Evolutionary conservation across 2,888 invertebrate genomes (phyloP), one percentile per base, ranked within the genome.

Genomic region (Ceriagrion tenellum): DNA sequence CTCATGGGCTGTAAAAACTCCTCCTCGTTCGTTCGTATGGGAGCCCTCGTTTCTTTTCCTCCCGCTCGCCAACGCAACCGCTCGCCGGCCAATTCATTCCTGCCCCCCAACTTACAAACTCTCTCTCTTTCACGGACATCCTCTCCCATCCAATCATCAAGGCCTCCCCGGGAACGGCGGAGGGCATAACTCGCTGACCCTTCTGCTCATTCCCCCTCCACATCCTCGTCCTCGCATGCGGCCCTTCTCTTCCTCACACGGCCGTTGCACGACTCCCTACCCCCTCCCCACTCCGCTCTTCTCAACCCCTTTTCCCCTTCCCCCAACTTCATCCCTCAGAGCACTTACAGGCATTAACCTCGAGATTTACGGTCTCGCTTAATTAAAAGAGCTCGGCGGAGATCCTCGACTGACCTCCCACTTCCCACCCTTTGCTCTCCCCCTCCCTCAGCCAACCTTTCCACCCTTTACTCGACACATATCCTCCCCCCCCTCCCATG

Each of bases 351-450:
- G 91, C 91, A 91, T 91, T 91, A 91, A 91, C 63, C 91, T 91
- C 91, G 91, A 91, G 91, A 91, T 91, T 91, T 91, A 91, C 91
- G 91, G 91, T 59, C 56, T 91, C 91, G 91, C 91, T 91, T 91
- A 91, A 91, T 91, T 91, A 91, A 91, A 91, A 91, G 59, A 59
- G 35, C 91, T 59, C 59, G 91, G 40, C 56, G 59, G 30, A 81
- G 81, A 91, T 91, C 91, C 91, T 91, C 91, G 23, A 40, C 91
- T 91, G 91, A 91, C 91, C 91, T 26, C 30, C 56, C 59, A 56
- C 90, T 55, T 35, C 56, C 55, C 56, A 55, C 30, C 35, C 55
- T 35, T 20, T 59, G 59, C n/a, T 59, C 90, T 30, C 13, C 56
- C 59, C 35, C 90, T 56, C 35, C 56, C 56, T 35, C 55, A 30